A percentile compares a stretch with the other conserved stretches of the same genome.
Evolutionary conservation across 2,797 vertebrate species (phyloP).

Genomic region (Cyprinella venusta): DNA sequence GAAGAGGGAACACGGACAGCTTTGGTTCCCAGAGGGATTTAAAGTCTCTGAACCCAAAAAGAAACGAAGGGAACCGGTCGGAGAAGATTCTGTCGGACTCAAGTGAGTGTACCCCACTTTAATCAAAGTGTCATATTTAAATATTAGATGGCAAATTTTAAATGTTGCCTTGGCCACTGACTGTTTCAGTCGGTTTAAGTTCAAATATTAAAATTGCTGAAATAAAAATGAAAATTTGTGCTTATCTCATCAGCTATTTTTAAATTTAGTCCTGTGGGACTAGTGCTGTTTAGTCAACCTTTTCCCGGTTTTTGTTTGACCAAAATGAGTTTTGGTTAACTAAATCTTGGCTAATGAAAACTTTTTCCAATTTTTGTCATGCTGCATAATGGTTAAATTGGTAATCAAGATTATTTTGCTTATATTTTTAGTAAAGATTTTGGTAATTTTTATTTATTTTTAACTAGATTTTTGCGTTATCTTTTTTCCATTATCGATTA

Average conservation of each 20-base stretch:
- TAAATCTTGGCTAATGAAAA: background rate
- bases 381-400: background rate
- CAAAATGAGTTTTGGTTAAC: background rate
- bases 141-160: background rate
- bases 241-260: background rate
- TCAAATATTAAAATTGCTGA: background rate
- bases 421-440: background rate
- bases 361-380: background rate
- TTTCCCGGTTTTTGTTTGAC: background rate
- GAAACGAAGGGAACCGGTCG: constrained; percentile 92
- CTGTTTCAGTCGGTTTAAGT: background rate
- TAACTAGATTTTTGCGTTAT: background rate
- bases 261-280: background rate
- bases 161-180: background rate
- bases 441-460: too few relatives aligned
- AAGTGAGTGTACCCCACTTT: constrained; percentile 83
- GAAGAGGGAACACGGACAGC: constrained; percentile 93
- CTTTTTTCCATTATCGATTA: background rate
- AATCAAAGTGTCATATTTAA: background rate
- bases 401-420: background rate
- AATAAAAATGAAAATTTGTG: background rate
- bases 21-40: constrained; percentile 99
- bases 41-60: constrained; percentile 95
- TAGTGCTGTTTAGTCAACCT: background rate
- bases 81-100: constrained; percentile 95